phyloP scores from a whole-genome alignment of 1,140 invertebrate genomes.

The Magallana gigas region DNA sequence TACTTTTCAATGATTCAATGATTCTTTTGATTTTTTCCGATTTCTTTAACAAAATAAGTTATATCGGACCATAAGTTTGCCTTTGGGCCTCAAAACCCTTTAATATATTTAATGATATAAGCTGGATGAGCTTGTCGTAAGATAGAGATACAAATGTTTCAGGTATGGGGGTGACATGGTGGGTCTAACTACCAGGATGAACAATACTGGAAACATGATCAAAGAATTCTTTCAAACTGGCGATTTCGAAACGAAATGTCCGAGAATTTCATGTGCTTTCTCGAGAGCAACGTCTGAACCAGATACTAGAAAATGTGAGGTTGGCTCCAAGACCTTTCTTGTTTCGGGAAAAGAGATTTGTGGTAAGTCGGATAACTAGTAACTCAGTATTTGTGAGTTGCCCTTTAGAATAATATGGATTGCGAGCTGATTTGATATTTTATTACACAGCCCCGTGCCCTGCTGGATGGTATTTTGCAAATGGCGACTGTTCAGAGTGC shows the following conservation, averaged over 20 bases:
- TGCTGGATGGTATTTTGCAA: neutral
- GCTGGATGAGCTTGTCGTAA: neutral
- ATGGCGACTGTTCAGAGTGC: neutral
- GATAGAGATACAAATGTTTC: neutral
- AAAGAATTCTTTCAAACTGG: neutral
- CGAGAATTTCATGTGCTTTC: neutral
- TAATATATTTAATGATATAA: neutral
- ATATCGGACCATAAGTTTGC: no score
- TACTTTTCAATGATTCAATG: neutral
- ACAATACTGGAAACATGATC: neutral
- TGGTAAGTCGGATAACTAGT: neutral
- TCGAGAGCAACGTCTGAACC: neutral
- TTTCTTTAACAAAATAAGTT: neutral
- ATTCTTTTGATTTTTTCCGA: neutral
- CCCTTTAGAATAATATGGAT: neutral
- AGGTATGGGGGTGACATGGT: neutral
- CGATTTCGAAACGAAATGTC: conserved; percentile 3
- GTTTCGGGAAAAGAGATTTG: neutral
- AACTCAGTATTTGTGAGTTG: neutral
- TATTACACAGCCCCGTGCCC: neutral
- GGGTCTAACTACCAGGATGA: neutral
- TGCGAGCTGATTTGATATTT: neutral
- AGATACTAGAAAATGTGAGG: neutral
- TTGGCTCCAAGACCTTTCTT: neutral
- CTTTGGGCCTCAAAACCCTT: neutral